Evolutionary conservation across 2,888 invertebrate species (phyloP).

Genomic region (Agrotis clavis): DNA sequence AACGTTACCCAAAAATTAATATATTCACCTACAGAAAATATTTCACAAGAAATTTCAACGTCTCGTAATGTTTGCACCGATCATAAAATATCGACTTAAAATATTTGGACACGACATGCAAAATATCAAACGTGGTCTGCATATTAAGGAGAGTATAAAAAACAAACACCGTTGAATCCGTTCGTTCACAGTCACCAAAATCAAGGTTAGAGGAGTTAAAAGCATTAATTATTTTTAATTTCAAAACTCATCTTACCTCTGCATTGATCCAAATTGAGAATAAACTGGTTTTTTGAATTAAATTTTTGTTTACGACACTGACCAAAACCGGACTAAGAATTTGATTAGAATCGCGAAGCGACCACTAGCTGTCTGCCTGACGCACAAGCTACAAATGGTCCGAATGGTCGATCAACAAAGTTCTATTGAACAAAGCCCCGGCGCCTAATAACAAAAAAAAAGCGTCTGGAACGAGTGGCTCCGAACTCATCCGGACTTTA

Average conservation of each 20-base stretch:
- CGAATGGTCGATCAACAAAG: conserved; percentile 41
- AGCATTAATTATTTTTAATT: not conserved
- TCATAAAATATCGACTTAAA: not conserved
- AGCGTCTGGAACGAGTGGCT: conserved; percentile 41
- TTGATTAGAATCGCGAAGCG: conserved; percentile 13
- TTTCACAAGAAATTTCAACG: not conserved
- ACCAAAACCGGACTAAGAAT: conserved; percentile 45
- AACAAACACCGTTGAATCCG: conserved; percentile 3
- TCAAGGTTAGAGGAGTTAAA: conserved; percentile 29
- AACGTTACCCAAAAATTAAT: too few species aligned
- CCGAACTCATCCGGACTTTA: conserved; percentile 46
- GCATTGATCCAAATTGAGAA: conserved; percentile 23
- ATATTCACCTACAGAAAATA: not conserved
- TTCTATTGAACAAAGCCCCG: conserved; percentile 31
- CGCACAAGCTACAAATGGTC: conserved; percentile 38
- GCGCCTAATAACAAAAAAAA: conserved; percentile 29
- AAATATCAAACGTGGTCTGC: conserved; percentile 18
- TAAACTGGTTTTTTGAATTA: conserved; percentile 43
- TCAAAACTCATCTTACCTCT: conserved; percentile 49
- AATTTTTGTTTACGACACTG: conserved; percentile 39
- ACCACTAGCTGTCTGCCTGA: conserved; percentile 21
- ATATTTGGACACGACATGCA: not conserved
- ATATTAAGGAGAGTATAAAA: conserved; percentile 2
- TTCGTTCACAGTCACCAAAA: conserved; percentile 12
- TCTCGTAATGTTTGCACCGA: not conserved